Conservation (phyloP, 1,140 invertebrate genomes). For the Atta texana region DNA sequence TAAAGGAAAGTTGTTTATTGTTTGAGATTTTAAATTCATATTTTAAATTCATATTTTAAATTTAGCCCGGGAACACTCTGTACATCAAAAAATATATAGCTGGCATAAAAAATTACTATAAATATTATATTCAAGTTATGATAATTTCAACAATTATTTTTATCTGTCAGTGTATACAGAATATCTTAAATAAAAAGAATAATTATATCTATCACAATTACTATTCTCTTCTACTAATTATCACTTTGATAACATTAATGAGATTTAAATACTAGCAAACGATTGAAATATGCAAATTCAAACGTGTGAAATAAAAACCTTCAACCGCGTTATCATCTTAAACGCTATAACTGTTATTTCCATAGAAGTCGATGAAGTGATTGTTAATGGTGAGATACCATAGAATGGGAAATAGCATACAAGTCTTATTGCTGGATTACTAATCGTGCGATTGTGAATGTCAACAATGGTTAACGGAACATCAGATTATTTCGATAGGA, state of each 20-base stretch:
- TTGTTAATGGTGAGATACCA: slow-evolving; percentile 1
- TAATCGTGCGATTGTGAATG: slow-evolving; percentile 36
- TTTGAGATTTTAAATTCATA: no score
- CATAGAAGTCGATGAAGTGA: slow-evolving; percentile 21
- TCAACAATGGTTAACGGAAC: slow-evolving; percentile 54
- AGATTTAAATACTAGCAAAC: background rate
- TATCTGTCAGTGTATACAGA: no score
- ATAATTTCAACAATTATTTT: no score
- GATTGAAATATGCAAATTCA: slow-evolving; percentile 17
- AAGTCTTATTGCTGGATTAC: slow-evolving; percentile 32
- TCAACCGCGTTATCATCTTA: slow-evolving; percentile 22
- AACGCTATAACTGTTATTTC: slow-evolving; percentile 10
- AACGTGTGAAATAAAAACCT: slow-evolving; percentile 16
- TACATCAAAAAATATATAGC: no score
- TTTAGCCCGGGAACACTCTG: no score
- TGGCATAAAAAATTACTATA: no score
- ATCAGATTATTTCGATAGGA: slow-evolving; percentile 29
- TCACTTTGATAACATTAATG: background rate
- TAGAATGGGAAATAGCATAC: background rate
- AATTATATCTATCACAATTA: background rate
- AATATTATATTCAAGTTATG: no score
- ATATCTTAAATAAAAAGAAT: background rate
- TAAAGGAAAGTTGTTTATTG: no score
- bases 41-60: no score
- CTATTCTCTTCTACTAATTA: background rate